phyloP scores from a whole-genome alignment of 2,113 vertebrate species.

The Erythrocercus mccallii region DNA sequence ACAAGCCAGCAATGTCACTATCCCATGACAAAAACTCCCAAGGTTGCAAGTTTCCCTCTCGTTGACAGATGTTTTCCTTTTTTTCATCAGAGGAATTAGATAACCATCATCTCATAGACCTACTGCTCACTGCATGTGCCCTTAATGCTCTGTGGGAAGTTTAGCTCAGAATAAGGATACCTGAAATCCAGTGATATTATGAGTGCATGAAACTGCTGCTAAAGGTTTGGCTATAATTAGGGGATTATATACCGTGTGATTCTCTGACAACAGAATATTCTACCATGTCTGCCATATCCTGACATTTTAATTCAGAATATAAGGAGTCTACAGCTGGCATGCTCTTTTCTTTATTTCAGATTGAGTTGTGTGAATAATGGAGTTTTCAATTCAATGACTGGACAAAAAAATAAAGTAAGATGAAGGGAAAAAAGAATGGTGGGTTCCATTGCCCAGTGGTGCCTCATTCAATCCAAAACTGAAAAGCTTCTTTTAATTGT shows the following conservation, averaged over 20 bases:
- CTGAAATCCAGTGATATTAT: conserved; percentile 9
- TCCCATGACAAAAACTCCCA: background rate
- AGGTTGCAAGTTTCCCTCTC: background rate
- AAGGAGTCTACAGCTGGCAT: conserved; percentile 1
- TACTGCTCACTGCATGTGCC: background rate
- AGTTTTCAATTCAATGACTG: background rate
- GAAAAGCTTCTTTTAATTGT: background rate
- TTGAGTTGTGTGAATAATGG: conserved; percentile 16
- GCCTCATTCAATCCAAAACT: background rate
- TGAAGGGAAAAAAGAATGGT: background rate
- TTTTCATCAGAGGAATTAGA: background rate
- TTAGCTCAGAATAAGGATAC: background rate
- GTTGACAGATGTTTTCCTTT: background rate
- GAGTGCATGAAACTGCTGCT: conserved; percentile 10
- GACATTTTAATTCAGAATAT: conserved; percentile 29
- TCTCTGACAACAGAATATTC: conserved; percentile 9
- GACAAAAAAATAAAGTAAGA: background rate
- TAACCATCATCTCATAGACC: background rate
- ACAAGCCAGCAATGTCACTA: background rate
- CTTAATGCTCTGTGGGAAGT: conserved; percentile 17
- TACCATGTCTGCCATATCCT: background rate
- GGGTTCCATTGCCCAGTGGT: background rate
- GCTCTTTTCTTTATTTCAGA: conserved; percentile 35
- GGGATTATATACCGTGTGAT: background rate
- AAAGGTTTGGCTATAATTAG: conserved; percentile 43